Evolutionary conservation across 2,113 vertebrate genomes (phyloP), one percentile per base, ranked within the genome.

Genomic region (Excalfactoria chinensis): DNA sequence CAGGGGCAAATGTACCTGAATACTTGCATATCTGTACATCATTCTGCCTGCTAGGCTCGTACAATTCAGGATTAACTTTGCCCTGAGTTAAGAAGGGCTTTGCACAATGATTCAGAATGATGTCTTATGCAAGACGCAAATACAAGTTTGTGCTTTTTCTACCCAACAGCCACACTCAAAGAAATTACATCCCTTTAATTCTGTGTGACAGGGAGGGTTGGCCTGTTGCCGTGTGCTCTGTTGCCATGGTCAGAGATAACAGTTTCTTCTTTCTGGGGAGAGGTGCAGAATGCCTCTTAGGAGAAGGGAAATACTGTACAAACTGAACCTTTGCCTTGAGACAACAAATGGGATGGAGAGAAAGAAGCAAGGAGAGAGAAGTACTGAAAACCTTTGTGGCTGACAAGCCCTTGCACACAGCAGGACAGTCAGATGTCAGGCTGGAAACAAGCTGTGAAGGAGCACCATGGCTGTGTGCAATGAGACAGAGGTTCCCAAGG

Each of bases 161-260:
- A 51, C 0, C 13, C 48, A 13, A 13, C 2, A 72, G 49, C n/a
- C 22, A 30, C 16, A 2, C 43, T 35, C 0, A 0, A 22, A 51
- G 48, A 19, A 56, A 60, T 3, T 35, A 32, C 2, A 2, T 46
- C 60, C 14, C 3, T 60, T 46, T 64, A 60, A 51, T 72, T 35
- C 68, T 63, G 7, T 28, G 18, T 43, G 69, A 80, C 43, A 13
- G 6, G 59, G 17, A 80, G 64, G 51, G 40, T 49, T 66, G 26
- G 48, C 59, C 72, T n/a, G n/a, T n/a, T n/a, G n/a, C n/a, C n/a
- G n/a, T n/a, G n/a, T n/a, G n/a, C 26, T 66, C 3, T 0, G 2
- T 51, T 80, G 26, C 48, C 44, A 49, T 11, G 26, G 48, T 83
- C 64, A 37, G 55, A 73, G 35, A 72, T 26, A 66, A 62, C 59